Evolutionary conservation across 2,888 invertebrate species (phyloP), one percentile per base, ranked within the genome.

Genomic region (Troglohyphantes excavatus): DNA sequence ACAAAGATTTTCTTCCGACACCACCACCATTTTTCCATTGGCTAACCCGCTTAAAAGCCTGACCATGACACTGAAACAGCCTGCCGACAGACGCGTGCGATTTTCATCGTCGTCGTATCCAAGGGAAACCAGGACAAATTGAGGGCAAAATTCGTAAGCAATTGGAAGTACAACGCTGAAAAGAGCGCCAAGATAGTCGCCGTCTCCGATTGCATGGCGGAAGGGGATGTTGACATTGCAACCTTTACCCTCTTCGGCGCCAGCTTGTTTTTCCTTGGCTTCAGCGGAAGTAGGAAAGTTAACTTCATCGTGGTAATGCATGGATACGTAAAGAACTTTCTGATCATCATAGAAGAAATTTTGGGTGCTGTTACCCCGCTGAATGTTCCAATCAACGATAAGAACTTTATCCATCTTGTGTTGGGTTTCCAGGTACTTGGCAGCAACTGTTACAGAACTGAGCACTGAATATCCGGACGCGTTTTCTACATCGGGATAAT

Each of bases 351-450:
- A 96, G 78, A 98, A 97, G 90, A 97, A 95, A 82, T 93, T 90
- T 78, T 93, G 90, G 92, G 93, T 93, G 2, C 98, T 98, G 93
- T 99, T 98, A 0, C 98, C 98, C 93, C 99, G 98, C 93, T 99
- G 98, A 2, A 99, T 96, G 93, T 99, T 99, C 97, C 98, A 99
- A 94, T 99, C 99, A 0, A 99, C 93, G 79, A 99, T 95, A 63
- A 95, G 92, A 46, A 95, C 93, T 90, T 94, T 94, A 91, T 84
- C 53, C 73, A 89, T 84, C 23, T 67, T 73, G 81, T 91, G 86
- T 6, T 90, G 89, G n/a, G 90, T 65, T 1, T 91, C 75, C 0
- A 92, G 91, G 90, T 91, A 91, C 91, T 94, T 94, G 21, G 94
- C 94, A 73, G 95, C 94, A 83, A 95, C 93, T 33, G 94, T 94